A percentile compares a stretch with the other conserved stretches of the same genome.
Evolutionary conservation across 2,888 invertebrate genomes (phyloP).

Genomic region (Zhuqinia jingwanae): DNA sequence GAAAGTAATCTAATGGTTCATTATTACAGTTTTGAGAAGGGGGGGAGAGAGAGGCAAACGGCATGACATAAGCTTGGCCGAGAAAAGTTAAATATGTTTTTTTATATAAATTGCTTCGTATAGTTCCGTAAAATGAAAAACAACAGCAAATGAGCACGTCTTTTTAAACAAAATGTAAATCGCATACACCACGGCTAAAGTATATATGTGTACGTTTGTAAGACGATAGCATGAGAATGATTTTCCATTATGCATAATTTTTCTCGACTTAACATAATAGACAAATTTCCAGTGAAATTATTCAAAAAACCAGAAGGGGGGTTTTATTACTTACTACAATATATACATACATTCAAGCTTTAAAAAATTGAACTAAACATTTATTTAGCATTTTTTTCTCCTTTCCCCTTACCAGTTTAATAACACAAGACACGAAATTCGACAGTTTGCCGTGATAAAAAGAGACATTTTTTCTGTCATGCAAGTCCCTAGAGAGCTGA

Average conservation of each 20-base stretch:
- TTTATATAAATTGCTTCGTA: no score
- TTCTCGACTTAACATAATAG: constrained; percentile 55
- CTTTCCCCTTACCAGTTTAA: constrained; percentile 55
- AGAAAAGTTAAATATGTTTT: constrained; percentile 8
- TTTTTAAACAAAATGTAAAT: not conserved
- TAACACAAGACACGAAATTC: constrained; percentile 78
- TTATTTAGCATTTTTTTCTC: constrained; percentile 69
- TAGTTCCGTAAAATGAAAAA: no score
- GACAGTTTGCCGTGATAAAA: constrained; percentile 79
- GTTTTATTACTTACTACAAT: constrained; percentile 31
- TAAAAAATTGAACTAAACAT: constrained; percentile 72
- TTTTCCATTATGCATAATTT: constrained; percentile 63
- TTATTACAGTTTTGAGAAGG: constrained; percentile 1
- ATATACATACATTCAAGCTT: constrained; percentile 54
- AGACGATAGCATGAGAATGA: no score
- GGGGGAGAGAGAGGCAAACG: not conserved
- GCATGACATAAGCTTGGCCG: constrained; percentile 32
- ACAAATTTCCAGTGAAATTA: constrained; percentile 69
- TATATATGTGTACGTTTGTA: no score
- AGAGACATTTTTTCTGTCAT: constrained; percentile 79
- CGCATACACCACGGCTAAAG: constrained; percentile 29
- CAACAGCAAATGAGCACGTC: constrained; percentile 22
- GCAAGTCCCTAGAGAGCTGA: constrained; percentile 76
- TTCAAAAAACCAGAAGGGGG: constrained; percentile 64
- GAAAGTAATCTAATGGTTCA: constrained; percentile 50